Conservation (phyloP, 53 echinoderm and acorn worm genomes). For the Patiria pectinifera region DNA sequence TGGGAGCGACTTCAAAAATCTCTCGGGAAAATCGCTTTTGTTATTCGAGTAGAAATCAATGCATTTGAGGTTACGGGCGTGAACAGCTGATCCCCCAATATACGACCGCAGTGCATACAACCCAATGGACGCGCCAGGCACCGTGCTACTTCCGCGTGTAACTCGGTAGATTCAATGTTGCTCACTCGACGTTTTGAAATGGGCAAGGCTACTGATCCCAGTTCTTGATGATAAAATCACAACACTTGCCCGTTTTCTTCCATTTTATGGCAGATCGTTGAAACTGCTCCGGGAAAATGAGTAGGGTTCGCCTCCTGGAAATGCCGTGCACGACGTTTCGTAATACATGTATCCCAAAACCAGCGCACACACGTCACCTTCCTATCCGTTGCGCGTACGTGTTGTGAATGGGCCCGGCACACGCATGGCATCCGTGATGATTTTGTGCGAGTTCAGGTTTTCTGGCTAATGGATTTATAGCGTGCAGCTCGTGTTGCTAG, state of each 20-base stretch:
- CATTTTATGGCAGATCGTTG: neutral
- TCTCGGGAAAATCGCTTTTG: neutral
- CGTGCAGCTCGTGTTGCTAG: neutral
- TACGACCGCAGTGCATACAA: neutral
- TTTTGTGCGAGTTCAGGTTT: too few relatives aligned
- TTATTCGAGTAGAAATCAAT: slow-evolving; percentile 22
- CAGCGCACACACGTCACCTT: neutral
- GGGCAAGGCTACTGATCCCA: neutral
- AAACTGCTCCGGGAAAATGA: neutral
- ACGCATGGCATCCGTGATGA: neutral
- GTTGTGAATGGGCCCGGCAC: neutral
- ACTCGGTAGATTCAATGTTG: neutral
- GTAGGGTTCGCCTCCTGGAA: neutral
- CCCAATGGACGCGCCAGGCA: too few relatives aligned
- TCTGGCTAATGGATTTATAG: neutral
- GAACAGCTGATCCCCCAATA: neutral
- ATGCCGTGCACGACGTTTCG: neutral
- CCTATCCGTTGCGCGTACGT: neutral
- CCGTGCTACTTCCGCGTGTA: neutral
- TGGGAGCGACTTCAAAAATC: neutral
- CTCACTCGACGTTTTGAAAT: neutral
- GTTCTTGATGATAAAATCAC: neutral
- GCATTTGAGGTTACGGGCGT: neutral
- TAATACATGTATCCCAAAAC: neutral
- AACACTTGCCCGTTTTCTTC: neutral